Evolutionary conservation across 2,888 invertebrate species (phyloP).

Genomic region (Tipula lateralis): DNA sequence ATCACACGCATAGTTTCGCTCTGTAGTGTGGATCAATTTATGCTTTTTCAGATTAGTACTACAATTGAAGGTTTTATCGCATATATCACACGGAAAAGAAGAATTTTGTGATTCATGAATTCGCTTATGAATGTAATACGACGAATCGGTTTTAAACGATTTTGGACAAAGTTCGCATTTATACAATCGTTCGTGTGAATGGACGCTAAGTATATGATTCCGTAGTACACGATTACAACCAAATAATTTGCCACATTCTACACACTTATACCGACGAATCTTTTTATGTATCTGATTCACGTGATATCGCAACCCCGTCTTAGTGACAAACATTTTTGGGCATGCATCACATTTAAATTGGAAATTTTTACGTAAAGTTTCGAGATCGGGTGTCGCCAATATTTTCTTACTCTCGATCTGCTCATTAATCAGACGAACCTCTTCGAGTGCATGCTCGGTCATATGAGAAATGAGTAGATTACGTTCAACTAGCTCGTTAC

Average conservation of each 20-base stretch:
- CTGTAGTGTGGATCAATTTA: constrained; percentile 48
- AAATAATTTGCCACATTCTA: constrained; percentile 51
- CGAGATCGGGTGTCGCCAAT: background rate
- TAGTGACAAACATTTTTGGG: constrained; percentile 50
- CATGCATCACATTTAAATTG: constrained; percentile 51
- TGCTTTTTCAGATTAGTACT: constrained; percentile 51
- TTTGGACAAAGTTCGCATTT: constrained; percentile 52
- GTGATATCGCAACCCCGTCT: constrained; percentile 54
- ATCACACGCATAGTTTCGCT: constrained; percentile 47
- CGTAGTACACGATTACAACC: constrained; percentile 49
- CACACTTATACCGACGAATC: constrained; percentile 51
- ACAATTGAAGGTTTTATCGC: constrained; percentile 52
- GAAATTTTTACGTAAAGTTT: background rate
- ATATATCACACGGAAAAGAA: constrained; percentile 44
- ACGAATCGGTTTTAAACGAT: constrained; percentile 51
- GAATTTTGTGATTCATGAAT: constrained; percentile 39
- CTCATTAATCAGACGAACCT: constrained; percentile 31
- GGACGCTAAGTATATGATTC: constrained; percentile 50
- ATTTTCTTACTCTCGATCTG: background rate
- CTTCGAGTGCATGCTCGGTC: constrained; percentile 46
- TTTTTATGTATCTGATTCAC: constrained; percentile 51
- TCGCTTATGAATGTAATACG: constrained; percentile 52
- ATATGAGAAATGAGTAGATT: constrained; percentile 48
- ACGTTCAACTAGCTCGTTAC: constrained; percentile 46
- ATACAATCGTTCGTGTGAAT: constrained; percentile 49